Percentiles rank a stretch among this genome's conserved stretches.
phyloP scores from a whole-genome alignment of 2,113 vertebrate genomes.

The Oreochromis niloticus region DNA sequence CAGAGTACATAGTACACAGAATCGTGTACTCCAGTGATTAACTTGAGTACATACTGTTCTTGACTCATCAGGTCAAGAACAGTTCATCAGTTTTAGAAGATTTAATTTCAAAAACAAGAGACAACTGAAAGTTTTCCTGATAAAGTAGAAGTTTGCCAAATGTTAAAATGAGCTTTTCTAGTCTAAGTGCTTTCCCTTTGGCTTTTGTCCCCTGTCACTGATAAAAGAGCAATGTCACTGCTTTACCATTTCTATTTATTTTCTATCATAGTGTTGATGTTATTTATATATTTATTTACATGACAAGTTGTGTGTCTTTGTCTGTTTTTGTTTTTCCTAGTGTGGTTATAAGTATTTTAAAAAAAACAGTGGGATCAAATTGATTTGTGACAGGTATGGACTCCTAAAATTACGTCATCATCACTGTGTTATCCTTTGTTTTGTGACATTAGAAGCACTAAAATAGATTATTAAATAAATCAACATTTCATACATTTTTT shows the following conservation, averaged over 20 bases:
- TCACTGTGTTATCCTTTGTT: background rate
- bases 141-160: background rate
- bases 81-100: background rate
- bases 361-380: background rate
- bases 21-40: background rate
- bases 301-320: background rate
- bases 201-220: background rate
- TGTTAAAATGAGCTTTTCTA: background rate
- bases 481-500: background rate
- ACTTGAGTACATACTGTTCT: background rate
- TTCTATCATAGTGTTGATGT: background rate
- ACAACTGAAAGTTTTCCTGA: background rate
- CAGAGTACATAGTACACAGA: background rate
- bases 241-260: background rate
- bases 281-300: conserved; percentile 29
- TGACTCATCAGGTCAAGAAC: background rate
- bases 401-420: background rate
- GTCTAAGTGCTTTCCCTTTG: background rate
- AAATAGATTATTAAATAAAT: background rate
- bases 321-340: background rate
- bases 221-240: background rate
- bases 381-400: background rate
- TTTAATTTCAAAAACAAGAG: background rate
- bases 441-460: background rate
- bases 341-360: background rate